Evolutionary conservation across 2,888 invertebrate genomes (phyloP), one percentile per base, ranked within the genome.

Genomic region (Choristoneura rosaceana): DNA sequence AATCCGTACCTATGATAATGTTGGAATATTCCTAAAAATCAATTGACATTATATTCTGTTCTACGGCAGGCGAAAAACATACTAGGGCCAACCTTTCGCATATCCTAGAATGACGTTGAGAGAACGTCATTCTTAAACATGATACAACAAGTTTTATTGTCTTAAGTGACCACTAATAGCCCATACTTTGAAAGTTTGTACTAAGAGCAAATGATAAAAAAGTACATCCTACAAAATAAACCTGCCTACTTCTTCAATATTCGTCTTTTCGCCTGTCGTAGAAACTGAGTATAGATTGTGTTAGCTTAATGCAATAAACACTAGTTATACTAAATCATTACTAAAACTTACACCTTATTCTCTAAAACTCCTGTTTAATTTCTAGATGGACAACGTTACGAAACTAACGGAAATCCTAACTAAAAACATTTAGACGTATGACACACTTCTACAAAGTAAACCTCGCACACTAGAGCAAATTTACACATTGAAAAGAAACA

Each of bases 381-480:
- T 85, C 84, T 79, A 83, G 85, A 77, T 84, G 80, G 80, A 82
- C 52, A 81, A 84, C 81, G 79, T 85, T 86, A 86, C 87, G 87
- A 87, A 86, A 87, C 83, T 81, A 80, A 84, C 82, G 82, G 83
- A 80, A 84, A 84, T 82, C 79, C 82, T 75, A 76, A 81, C 77
- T 79, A 76, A 81, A 83, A 80, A 77, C 74, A 78, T n/a, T 59
- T 59, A n/a, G 38, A 38, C 38, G 38, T 38, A 8, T n/a, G 59
- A 64, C 47, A 59, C 50, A 15, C 50, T 43, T 55, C 64, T 17
- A 17, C 17, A 17, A 7, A 64, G 12, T 69, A 60, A 41, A 70
- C 15, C 38, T 34, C 47, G 41, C 55, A 70, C 41, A 62, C 55
- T 59, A 41, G 69, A 78, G 65, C 73, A 59, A 77, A 81, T 77